Evolutionary conservation across 2,113 vertebrate species (phyloP), one percentile per base, ranked within the genome.

Genomic region (Promerops cafer): DNA sequence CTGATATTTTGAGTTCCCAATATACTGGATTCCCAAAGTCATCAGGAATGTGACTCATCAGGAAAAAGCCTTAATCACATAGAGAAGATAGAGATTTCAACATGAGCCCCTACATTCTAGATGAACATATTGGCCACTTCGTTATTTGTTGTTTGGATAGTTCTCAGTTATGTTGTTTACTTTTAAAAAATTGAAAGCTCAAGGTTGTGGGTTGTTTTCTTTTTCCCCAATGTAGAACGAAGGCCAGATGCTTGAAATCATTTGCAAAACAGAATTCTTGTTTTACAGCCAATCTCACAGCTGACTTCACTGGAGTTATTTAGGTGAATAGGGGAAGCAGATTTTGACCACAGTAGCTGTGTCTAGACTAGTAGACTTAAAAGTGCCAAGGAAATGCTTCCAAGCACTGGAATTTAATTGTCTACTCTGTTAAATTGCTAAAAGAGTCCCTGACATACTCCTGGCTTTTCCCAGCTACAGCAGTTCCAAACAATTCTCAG

Each of bases 221-320:
- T 96, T 94, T 75, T 28, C 76, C 72, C 60, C 54, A n/a, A 31
- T 44, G 80, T 6, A 87, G 52, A 93, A 87, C 44, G 72, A 93
- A 86, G 49, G 68, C 91, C 83, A 92, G 95, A 94, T 78, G 42
- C 47, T 94, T 86, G 76, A 94, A 96, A 95, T 71, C 5, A 81
- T 75, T 93, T 92, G 64, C 54, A 81, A 94, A 96, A 81, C 47
- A 83, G 80, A 70, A 71, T 87, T 52, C 76, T 94, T 93, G 92
- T 83, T 94, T 86, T 81, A 77, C 57, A 93, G 91, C 88, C 96
- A 94, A 40, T 83, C 86, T 97, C 94, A 93, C 93, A 95, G 91
- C 83, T 95, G 86, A 96, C 64, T 83, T 95, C 92, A 92, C 64
- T 90, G 56, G 44, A 94, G 85, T 74, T 93, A 91, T 93, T 95